A percentile compares a stretch with the other conserved stretches of the same genome.
phyloP scores from a whole-genome alignment of 1,140 invertebrate genomes.

The Lordiphosa clarofinis region DNA sequence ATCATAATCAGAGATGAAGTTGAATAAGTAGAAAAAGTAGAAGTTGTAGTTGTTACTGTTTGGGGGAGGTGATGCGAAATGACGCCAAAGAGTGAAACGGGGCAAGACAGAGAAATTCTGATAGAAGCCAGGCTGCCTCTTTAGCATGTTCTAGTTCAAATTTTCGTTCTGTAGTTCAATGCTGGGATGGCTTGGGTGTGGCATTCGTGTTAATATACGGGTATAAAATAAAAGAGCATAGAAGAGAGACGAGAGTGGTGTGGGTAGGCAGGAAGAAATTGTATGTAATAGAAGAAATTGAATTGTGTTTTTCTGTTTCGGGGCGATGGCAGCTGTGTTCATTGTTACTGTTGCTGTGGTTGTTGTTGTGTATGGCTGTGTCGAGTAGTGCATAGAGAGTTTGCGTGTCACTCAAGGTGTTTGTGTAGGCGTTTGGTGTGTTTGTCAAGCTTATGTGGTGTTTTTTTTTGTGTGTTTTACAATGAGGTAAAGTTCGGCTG shows the following conservation, averaged over 20 bases:
- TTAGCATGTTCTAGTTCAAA: constrained; percentile 19
- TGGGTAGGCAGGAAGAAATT: constrained; percentile 54
- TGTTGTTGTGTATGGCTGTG: constrained; percentile 20
- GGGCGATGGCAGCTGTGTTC: constrained; percentile 59
- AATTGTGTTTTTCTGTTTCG: constrained; percentile 59
- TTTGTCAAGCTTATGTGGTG: constrained; percentile 55
- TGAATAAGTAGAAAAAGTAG: constrained; percentile 44
- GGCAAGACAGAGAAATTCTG: too few species aligned
- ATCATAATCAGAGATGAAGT: constrained; percentile 23
- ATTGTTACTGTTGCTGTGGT: constrained; percentile 29
- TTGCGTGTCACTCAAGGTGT: constrained; percentile 60
- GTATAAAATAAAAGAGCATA: constrained; percentile 34
- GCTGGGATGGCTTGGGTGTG: constrained; percentile 32
- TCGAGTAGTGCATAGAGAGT: constrained; percentile 38
- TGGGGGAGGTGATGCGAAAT: neutral
- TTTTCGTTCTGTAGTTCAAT: constrained; percentile 26
- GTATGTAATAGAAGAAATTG: constrained; percentile 74
- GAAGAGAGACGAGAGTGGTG: constrained; percentile 27
- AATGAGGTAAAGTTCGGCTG: constrained; percentile 76
- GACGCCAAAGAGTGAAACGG: too few species aligned
- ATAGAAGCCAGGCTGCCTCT: constrained; percentile 1
- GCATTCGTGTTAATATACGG: constrained; percentile 49
- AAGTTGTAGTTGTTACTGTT: constrained; percentile 11
- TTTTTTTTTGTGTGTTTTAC: constrained; percentile 55
- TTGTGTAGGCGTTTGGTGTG: constrained; percentile 18